A percentile compares a stretch with the other conserved stretches of the same genome.
These are phyloP conservation scores for Morphnarchus princeps DNA, from an alignment of 2,113 vertebrate species.

Conservation along the genomic window DNA sequence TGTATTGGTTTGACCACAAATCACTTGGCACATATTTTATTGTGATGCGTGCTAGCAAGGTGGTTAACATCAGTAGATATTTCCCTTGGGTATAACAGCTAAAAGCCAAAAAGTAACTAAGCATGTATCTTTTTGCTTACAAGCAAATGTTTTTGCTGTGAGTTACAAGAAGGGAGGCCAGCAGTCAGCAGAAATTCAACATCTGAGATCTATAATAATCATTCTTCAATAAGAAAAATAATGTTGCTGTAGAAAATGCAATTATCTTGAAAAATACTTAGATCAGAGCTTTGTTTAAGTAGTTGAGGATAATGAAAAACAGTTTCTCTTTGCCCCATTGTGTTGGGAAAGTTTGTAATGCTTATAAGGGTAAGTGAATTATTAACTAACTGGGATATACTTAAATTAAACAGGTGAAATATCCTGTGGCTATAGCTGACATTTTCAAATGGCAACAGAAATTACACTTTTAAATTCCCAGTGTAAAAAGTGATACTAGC, in stretches of 20 bases:
- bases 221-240: background rate
- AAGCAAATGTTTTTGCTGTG: background rate
- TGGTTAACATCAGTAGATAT: background rate
- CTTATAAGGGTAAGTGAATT: background rate
- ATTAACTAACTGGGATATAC: background rate
- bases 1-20: background rate
- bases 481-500: background rate
- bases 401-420: background rate
- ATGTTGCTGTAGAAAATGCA: background rate
- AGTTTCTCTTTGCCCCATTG: background rate
- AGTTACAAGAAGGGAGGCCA: background rate
- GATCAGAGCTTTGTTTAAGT: background rate
- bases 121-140: background rate
- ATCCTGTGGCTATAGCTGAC: background rate
- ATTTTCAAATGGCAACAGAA: background rate
- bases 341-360: background rate
- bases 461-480: background rate
- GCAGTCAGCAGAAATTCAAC: background rate
- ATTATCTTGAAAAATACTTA: background rate
- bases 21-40: background rate
- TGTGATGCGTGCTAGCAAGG: background rate
- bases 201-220: background rate
- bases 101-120: background rate
- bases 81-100: background rate
- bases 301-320: background rate